These are phyloP conservation scores for Oreonectes daqikongensis DNA, from an alignment of 2,797 vertebrate species.

Conservation along the genomic window DNA sequence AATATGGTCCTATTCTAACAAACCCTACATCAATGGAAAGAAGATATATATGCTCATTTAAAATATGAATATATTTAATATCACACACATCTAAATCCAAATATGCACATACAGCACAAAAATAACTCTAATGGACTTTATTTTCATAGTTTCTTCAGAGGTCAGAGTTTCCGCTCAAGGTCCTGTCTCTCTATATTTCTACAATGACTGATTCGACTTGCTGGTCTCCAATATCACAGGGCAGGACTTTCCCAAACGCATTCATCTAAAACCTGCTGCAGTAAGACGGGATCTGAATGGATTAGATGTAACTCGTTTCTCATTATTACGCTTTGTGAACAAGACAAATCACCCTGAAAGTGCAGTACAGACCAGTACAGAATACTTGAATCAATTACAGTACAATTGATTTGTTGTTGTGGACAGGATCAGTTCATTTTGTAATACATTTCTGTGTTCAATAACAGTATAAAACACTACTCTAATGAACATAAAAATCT, in stretches of 20 bases:
- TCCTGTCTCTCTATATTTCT: constrained; percentile 5
- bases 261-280: constrained; percentile 24
- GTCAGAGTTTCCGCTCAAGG: constrained; percentile 23
- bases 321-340: constrained; percentile 12
- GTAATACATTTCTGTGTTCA: too few relatives aligned
- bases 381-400: neutral
- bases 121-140: constrained; percentile 2
- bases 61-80: too few relatives aligned
- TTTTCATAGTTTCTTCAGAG: constrained; percentile 26
- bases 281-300: neutral
- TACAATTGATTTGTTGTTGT: too few relatives aligned
- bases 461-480: too few relatives aligned
- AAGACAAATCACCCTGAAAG: constrained; percentile 28
- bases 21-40: too few relatives aligned
- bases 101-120: neutral
- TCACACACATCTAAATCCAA: too few relatives aligned
- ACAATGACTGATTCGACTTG: constrained; percentile 33
- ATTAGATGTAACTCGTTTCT: constrained; percentile 31
- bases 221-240: neutral
- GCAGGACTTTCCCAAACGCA: neutral
- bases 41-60: too few relatives aligned
- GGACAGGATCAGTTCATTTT: neutral
- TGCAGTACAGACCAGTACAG: neutral
- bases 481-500: too few relatives aligned
- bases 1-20: too few relatives aligned